Evolutionary conservation across 1,140 invertebrate species (phyloP), one percentile per base, ranked within the genome.

Genomic region (Apis florea): DNA sequence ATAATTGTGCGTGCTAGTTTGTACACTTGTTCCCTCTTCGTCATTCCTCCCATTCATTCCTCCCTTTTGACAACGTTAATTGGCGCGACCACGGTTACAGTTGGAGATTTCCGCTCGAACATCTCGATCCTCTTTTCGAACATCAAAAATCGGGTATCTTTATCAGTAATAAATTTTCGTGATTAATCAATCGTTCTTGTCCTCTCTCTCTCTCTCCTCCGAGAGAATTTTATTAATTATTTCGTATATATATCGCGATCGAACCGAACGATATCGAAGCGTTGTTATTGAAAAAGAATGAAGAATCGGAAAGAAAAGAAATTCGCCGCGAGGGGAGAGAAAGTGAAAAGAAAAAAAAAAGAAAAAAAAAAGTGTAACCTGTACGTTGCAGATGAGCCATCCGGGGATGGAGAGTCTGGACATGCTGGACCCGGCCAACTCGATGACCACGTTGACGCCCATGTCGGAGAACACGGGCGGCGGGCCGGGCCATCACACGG

Each of bases 381-480:
- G 92, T 90, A 88, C 94, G 91, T 96, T 96, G 21, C 96, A 97
- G 96, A 97, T 97, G 96, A 95, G 96, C 77, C 97, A 98, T 91
- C 97, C 97, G 84, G 96, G 97, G n/a, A 98, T 98, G 97, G 97
- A 98, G 92, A 97, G 97, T n/a, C 93, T 98, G 87, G 97, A 98
- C 91, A 98, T 98, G 96, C 94, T 98, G 86, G 98, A 98, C 91
- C 97, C 97, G 3, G 97, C 97, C 11, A 96, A 97, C 26, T 97
- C 97, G 82, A 97, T 98, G 97, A 98, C 97, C 24, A 97, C 97
- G 2, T 92, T 98, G 78, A 97, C 97, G 31, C 97, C 97, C 11
- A 98, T 98, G 96, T 96, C 96, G 1, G 97, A 98, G 89, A 95
- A 93, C 63, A 89, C 93, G 24, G 92, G 93, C 21, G 91, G 92